Percentiles rank a stretch among this genome's conserved stretches.
Evolutionary conservation across 2,113 vertebrate species (phyloP).

Genomic region (Martes martes): DNA sequence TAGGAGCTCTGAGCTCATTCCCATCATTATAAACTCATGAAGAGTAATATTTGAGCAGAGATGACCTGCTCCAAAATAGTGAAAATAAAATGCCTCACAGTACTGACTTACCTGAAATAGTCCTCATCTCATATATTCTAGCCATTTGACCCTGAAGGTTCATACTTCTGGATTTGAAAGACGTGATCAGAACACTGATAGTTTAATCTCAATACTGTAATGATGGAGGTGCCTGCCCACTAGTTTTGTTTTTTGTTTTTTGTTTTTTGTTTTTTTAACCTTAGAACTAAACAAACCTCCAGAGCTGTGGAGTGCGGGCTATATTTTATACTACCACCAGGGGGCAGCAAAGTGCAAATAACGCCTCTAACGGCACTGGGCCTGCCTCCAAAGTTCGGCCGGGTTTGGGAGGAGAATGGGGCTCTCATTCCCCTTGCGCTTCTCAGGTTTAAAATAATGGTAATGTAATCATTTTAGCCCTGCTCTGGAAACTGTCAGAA

Average conservation of each 20-base stretch:
- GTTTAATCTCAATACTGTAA: rapidly evolving
- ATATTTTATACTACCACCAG: constrained; percentile 42
- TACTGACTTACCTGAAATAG: neutral
- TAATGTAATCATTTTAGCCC: neutral
- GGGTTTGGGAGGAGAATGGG: neutral
- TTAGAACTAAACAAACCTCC: neutral
- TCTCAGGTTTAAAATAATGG: constrained; percentile 16
- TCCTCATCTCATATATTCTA: neutral
- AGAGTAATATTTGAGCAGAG: neutral
- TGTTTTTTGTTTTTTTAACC: neutral
- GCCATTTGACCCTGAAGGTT: neutral
- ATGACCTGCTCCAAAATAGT: neutral
- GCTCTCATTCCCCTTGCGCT: rapidly evolving
- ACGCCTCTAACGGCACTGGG: neutral
- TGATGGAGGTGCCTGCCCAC: neutral
- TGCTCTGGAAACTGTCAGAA: constrained; percentile 17
- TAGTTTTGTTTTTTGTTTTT: no score
- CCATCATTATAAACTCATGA: neutral
- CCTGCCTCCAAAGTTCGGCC: neutral
- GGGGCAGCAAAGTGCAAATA: constrained; percentile 69
- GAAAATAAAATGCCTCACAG: neutral
- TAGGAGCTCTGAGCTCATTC: neutral
- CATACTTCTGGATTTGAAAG: neutral
- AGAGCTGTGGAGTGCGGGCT: neutral
- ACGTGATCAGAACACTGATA: neutral